Conservation (phyloP, 1,140 invertebrate species). For the Cotesia vestalis region DNA sequence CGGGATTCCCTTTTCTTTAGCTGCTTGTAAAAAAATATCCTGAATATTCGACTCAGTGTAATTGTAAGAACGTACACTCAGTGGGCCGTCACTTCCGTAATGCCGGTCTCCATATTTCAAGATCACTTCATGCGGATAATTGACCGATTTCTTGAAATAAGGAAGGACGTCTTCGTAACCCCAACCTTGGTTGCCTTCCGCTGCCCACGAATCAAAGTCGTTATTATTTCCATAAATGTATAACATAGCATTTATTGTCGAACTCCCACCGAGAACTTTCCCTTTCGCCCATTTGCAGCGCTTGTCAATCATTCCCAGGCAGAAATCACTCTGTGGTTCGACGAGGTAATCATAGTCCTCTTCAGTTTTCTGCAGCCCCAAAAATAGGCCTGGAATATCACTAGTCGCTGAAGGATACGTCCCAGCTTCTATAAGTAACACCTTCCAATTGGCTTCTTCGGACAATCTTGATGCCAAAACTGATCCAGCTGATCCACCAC, state of each 20-base stretch:
- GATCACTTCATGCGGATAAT: conserved; percentile 48
- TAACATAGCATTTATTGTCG: conserved; percentile 85
- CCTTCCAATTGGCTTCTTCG: conserved; percentile 65
- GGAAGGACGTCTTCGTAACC: conserved; percentile 69
- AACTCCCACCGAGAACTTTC: conserved; percentile 79
- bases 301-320: conserved; percentile 64
- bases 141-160: conserved; percentile 67
- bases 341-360: conserved; percentile 76
- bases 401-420: conserved; percentile 52
- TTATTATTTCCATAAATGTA: conserved; percentile 76
- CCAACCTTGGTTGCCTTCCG: conserved; percentile 68
- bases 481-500: conserved; percentile 73
- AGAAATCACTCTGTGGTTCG: conserved; percentile 67
- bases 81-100: conserved; percentile 52
- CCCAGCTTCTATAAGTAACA: conserved; percentile 72
- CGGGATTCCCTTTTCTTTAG: conserved; percentile 58
- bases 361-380: conserved; percentile 61
- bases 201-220: conserved; percentile 75
- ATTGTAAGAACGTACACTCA: conserved; percentile 65
- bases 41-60: conserved; percentile 50
- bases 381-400: conserved; percentile 67
- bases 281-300: conserved; percentile 75
- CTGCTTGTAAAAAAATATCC: conserved; percentile 59
- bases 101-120: conserved; percentile 47
- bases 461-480: conserved; percentile 71